Percentiles rank a stretch among this genome's conserved stretches.
phyloP scores from a whole-genome alignment of 2,797 vertebrate genomes.

The Onychomys leucogaster region DNA sequence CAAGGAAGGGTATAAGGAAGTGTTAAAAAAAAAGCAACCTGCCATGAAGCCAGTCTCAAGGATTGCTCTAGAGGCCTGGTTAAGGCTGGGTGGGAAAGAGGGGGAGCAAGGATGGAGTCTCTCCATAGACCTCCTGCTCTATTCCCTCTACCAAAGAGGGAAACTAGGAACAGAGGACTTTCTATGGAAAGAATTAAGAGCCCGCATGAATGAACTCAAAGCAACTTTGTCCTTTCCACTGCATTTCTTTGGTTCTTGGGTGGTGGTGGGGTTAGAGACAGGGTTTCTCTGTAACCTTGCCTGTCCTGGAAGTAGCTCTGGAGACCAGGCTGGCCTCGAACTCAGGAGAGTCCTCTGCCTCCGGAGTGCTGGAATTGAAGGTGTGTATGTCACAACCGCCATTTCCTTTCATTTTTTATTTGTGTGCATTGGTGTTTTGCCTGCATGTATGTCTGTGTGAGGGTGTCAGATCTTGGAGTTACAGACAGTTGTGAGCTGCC shows the following conservation, averaged over 20 bases:
- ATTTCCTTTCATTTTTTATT: not conserved
- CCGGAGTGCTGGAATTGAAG: not conserved
- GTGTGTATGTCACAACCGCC: accelerated
- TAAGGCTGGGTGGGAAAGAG: too few relatives aligned
- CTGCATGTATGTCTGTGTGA: not conserved
- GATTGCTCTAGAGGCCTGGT: not conserved
- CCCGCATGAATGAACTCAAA: slow-evolving; percentile 8
- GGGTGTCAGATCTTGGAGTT: too few relatives aligned
- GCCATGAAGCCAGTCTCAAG: not conserved
- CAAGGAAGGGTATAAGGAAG: not conserved
- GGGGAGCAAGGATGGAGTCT: not conserved
- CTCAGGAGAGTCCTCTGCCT: not conserved
- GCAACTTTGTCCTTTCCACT: not conserved
- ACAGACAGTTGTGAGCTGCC: too few relatives aligned
- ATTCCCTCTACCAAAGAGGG: not conserved
- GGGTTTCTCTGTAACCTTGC: not conserved
- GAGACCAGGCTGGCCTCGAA: not conserved
- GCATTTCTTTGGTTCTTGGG: not conserved
- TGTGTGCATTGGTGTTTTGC: not conserved
- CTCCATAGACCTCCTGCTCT: not conserved
- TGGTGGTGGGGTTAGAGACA: not conserved
- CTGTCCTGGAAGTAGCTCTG: not conserved
- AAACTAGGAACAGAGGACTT: not conserved
- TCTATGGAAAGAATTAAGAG: not conserved
- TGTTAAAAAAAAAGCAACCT: slow-evolving; percentile 10